These are phyloP conservation scores for Sander vitreus DNA, from an alignment of 2,113 vertebrate species.

Conservation along the genomic window DNA sequence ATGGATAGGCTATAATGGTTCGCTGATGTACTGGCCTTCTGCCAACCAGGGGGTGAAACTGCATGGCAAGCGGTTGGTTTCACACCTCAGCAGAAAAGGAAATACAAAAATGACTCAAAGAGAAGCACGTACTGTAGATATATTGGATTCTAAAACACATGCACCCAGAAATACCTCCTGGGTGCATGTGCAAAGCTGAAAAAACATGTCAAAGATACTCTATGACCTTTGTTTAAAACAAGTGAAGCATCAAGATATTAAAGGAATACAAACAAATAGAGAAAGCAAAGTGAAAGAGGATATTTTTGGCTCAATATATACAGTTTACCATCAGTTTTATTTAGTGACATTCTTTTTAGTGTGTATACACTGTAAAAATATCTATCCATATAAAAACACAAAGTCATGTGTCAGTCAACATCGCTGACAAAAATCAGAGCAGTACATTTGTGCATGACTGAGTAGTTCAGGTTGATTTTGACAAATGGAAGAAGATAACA, in stretches of 20 bases:
- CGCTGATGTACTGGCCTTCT: slow-evolving; percentile 55
- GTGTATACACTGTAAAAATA: slow-evolving; percentile 52
- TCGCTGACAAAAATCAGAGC: slow-evolving; percentile 1
- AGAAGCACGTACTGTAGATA: slow-evolving; percentile 36
- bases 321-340: slow-evolving; percentile 35
- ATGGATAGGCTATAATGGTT: slow-evolving; percentile 52
- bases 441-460: not conserved
- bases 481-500: slow-evolving; percentile 13
- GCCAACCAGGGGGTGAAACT: slow-evolving; percentile 72
- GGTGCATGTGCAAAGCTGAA: slow-evolving; percentile 27
- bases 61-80: slow-evolving; percentile 56
- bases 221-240: slow-evolving; percentile 22
- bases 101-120: slow-evolving; percentile 57
- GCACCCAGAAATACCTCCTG: slow-evolving; percentile 7
- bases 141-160: slow-evolving; percentile 35
- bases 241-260: slow-evolving; percentile 10
- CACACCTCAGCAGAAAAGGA: slow-evolving; percentile 63
- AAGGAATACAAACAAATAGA: slow-evolving; percentile 7
- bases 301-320: not conserved
- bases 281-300: slow-evolving; percentile 1
- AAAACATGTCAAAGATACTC: slow-evolving; percentile 32
- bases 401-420: not conserved
- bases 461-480: not conserved
- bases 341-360: slow-evolving; percentile 23
- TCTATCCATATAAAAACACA: slow-evolving; percentile 39